phyloP scores from a whole-genome alignment of 2,797 vertebrate species.

The Sorex maritimensis region DNA sequence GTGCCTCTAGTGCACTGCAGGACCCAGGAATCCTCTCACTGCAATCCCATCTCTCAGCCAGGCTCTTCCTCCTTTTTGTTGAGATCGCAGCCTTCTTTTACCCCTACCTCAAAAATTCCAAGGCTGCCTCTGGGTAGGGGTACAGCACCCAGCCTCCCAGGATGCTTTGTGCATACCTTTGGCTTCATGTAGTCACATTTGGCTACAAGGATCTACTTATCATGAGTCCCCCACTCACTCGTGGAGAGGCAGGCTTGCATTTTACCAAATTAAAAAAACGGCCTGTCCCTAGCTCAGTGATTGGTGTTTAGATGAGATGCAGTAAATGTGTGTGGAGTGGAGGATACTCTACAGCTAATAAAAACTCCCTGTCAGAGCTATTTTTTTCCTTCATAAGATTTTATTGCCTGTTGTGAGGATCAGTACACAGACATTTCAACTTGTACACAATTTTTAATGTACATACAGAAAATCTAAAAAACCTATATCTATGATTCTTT shows the following conservation, averaged over 20 bases:
- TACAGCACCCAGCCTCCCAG: neutral
- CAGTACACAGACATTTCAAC: too few relatives aligned
- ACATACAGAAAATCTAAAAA: too few relatives aligned
- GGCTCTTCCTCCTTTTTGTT: neutral
- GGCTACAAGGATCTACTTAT: neutral
- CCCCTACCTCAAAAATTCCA: neutral
- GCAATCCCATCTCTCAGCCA: neutral
- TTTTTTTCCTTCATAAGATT: neutral
- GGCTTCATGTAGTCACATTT: conserved; percentile 14
- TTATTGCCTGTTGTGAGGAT: too few relatives aligned
- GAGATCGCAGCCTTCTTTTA: neutral
- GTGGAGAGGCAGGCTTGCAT: conserved; percentile 2
- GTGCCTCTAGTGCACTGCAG: too few relatives aligned
- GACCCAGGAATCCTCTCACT: neutral
- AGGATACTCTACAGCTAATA: conserved; percentile 64
- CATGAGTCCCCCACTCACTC: neutral
- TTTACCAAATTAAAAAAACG: conserved; percentile 37
- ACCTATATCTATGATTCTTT: too few relatives aligned
- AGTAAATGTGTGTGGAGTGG: conserved; percentile 70
- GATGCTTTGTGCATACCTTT: neutral
- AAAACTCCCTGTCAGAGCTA: conserved; percentile 36
- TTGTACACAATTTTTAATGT: too few relatives aligned
- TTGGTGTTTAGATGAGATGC: conserved; percentile 58
- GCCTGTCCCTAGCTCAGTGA: conserved; percentile 31
- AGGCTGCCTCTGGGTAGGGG: neutral